These are phyloP conservation scores for Falco biarmicus DNA, from an alignment of 2,797 vertebrate genomes.

Conservation along the genomic window DNA sequence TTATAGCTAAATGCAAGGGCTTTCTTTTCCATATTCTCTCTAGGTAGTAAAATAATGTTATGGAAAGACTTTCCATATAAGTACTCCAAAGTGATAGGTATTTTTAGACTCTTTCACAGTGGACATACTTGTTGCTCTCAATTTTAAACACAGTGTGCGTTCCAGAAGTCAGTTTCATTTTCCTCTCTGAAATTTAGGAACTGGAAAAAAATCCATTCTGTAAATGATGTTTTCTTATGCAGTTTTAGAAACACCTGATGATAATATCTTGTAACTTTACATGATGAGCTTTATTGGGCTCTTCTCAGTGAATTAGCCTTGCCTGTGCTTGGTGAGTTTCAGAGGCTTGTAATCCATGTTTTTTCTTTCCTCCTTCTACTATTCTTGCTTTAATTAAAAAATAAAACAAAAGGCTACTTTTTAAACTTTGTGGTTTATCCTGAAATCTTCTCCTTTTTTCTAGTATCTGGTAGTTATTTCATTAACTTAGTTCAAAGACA, in stretches of 20 bases:
- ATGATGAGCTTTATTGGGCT: not conserved
- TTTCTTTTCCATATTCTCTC: not conserved
- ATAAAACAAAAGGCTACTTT: not conserved
- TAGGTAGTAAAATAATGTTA: not conserved
- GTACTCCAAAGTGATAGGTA: not conserved
- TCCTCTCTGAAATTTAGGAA: not conserved
- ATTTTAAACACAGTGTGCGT: not conserved
- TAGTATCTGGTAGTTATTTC: not conserved
- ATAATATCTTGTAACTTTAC: not conserved
- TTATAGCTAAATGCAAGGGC: not conserved
- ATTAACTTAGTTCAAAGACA: not conserved
- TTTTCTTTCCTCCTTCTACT: not conserved
- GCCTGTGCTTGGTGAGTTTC: not conserved
- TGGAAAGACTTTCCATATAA: not conserved
- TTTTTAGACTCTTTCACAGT: not conserved
- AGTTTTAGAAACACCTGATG: not conserved
- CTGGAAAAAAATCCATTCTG: not conserved
- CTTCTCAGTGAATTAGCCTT: not conserved
- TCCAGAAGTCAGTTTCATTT: not conserved
- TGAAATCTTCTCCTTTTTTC: not conserved
- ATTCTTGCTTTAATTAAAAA: not conserved
- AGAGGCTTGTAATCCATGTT: not conserved
- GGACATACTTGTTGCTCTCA: not conserved
- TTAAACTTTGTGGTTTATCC: not conserved
- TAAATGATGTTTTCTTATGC: not conserved